These are phyloP conservation scores for Leptodactylus fuscus DNA, from an alignment of 2,113 vertebrate species.

Conservation along the genomic window DNA sequence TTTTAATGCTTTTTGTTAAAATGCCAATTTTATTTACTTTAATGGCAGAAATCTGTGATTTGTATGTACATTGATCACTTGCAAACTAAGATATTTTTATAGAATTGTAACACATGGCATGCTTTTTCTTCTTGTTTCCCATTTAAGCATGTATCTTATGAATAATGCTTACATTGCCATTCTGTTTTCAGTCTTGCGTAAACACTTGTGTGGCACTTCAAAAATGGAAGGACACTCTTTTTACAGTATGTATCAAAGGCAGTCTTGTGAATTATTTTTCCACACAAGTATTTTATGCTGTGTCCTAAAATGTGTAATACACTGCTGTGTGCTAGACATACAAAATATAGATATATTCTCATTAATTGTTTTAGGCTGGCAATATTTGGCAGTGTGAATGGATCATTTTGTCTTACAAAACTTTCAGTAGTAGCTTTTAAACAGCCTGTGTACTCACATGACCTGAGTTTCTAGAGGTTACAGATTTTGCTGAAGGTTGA, in stretches of 20 bases:
- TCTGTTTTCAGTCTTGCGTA: conserved; percentile 59
- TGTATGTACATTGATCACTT: neutral
- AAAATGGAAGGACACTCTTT: conserved; percentile 59
- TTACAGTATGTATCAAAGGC: conserved; percentile 57
- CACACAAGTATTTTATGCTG: conserved; percentile 53
- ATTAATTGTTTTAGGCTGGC: neutral
- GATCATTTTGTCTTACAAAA: neutral
- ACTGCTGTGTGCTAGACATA: neutral
- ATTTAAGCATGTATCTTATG: conserved; percentile 39
- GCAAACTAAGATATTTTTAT: conserved; percentile 15
- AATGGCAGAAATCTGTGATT: neutral
- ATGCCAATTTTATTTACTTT: conserved; percentile 17
- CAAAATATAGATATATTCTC: neutral
- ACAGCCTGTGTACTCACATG: too few species aligned
- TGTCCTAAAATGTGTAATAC: conserved; percentile 21
- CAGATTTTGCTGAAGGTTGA: too few species aligned
- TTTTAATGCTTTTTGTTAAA: neutral
- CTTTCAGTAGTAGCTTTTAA: neutral
- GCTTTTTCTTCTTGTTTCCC: conserved; percentile 53
- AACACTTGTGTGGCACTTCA: conserved; percentile 59
- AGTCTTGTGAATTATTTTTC: conserved; percentile 54
- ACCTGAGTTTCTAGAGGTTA: too few species aligned
- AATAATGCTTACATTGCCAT: conserved; percentile 59
- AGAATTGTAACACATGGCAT: conserved; percentile 48
- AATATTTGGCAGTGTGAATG: conserved; percentile 13